Percentiles rank a stretch among this genome's conserved stretches.
Conservation (phyloP, 2,797 vertebrate genomes). For the Alauda arvensis region DNA sequence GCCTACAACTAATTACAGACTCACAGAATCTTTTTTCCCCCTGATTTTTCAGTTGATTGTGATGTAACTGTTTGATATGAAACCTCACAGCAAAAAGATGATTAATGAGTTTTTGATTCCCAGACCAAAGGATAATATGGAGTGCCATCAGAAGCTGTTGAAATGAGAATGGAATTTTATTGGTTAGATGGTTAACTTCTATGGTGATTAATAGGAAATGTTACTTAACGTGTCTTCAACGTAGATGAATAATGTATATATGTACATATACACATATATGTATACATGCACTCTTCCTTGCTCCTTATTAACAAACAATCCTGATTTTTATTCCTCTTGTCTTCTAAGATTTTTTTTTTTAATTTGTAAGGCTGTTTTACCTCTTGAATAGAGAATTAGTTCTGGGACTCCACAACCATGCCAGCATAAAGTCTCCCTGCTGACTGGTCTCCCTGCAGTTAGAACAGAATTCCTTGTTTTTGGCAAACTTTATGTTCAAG, state of each 20-base stretch:
- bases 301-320: neutral
- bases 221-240: neutral
- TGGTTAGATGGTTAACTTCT: neutral
- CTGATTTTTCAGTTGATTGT: neutral
- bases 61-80: neutral
- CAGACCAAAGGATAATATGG: neutral
- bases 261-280: neutral
- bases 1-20: neutral
- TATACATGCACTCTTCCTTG: accelerated
- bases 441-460: neutral
- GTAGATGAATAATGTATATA: neutral
- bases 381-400: neutral
- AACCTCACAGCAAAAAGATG: neutral
- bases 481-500: neutral
- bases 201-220: neutral
- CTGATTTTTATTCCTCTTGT: neutral
- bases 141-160: neutral
- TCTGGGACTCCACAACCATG: neutral
- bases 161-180: neutral
- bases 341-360: neutral
- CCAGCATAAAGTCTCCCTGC: neutral
- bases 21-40: neutral
- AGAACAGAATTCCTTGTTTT: neutral
- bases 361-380: neutral
- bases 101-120: neutral